A percentile compares a stretch with the other conserved stretches of the same genome.
Evolutionary conservation across 2,888 invertebrate genomes (phyloP).

Genomic region (Chrysolina americana): DNA sequence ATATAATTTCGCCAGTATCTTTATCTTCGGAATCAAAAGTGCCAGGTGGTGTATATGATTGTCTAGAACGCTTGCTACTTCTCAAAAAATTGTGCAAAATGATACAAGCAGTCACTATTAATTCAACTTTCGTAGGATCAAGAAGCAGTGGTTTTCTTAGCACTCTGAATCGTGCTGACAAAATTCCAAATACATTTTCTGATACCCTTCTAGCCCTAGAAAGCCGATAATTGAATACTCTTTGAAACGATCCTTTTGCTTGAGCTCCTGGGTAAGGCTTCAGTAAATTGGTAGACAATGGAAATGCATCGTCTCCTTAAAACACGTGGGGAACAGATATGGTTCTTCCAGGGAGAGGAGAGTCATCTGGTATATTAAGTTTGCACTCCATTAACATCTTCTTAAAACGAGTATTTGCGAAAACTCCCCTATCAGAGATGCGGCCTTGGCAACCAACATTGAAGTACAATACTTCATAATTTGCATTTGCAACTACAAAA

Average conservation of each 20-base stretch:
- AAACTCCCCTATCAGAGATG: constrained; percentile 1
- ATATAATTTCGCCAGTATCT: no score
- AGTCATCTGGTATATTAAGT: constrained; percentile 5
- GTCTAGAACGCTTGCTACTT: no score
- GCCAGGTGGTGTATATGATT: no score
- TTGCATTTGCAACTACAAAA: no score
- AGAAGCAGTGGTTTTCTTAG: constrained; percentile 40
- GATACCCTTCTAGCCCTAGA: constrained; percentile 26
- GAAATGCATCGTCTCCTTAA: constrained; percentile 43
- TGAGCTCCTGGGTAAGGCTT: constrained; percentile 51
- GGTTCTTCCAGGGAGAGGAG: neutral
- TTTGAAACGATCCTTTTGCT: constrained; percentile 41
- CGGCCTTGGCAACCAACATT: constrained; percentile 10
- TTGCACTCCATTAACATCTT: no score
- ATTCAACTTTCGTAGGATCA: constrained; percentile 23
- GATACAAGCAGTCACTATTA: neutral
- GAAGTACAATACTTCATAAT: neutral
- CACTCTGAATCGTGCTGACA: constrained; percentile 38
- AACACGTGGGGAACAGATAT: constrained; percentile 32
- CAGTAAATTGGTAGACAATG: constrained; percentile 47
- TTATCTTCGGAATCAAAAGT: no score
- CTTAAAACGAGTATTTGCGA: constrained; percentile 8
- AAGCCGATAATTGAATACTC: constrained; percentile 52
- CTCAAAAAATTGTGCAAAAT: no score
- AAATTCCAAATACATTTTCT: constrained; percentile 38